Conservation (phyloP, 2,113 vertebrate species). For the Callithrix jacchus region DNA sequence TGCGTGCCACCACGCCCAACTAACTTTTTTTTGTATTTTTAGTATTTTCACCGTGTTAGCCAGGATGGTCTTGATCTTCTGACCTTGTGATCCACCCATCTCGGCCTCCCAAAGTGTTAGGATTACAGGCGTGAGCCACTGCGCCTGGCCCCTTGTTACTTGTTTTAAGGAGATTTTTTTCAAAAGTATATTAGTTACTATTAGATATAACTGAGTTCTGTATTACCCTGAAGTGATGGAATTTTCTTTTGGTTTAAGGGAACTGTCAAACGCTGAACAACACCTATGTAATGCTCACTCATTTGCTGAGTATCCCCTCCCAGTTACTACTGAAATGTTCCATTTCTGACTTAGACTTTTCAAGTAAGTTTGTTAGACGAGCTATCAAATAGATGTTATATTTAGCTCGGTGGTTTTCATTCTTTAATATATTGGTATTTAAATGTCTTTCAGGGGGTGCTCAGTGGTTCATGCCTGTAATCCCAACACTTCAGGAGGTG, state of each 20-base stretch:
- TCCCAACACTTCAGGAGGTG: no score
- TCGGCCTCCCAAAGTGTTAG: no score
- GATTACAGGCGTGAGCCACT: no score
- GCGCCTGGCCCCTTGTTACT: neutral
- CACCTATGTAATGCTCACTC: neutral
- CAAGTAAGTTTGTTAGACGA: neutral
- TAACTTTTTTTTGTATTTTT: no score
- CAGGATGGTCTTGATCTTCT: no score
- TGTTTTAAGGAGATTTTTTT: conserved; percentile 42
- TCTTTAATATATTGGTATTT: neutral
- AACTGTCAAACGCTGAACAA: neutral
- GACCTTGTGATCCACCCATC: no score
- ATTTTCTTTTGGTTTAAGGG: conserved; percentile 42
- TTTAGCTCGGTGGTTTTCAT: neutral
- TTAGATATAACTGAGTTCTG: neutral
- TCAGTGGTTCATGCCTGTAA: no score
- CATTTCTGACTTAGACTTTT: conserved; percentile 33
- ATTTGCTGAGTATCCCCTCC: neutral
- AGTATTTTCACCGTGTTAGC: no score
- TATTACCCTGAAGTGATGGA: neutral
- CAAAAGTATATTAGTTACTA: neutral
- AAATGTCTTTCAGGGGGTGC: neutral
- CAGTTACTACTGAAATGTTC: conserved; percentile 6
- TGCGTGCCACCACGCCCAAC: no score
- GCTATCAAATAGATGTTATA: neutral